phyloP scores from a whole-genome alignment of 2,113 vertebrate genomes.

The Lepisosteus osseus region DNA sequence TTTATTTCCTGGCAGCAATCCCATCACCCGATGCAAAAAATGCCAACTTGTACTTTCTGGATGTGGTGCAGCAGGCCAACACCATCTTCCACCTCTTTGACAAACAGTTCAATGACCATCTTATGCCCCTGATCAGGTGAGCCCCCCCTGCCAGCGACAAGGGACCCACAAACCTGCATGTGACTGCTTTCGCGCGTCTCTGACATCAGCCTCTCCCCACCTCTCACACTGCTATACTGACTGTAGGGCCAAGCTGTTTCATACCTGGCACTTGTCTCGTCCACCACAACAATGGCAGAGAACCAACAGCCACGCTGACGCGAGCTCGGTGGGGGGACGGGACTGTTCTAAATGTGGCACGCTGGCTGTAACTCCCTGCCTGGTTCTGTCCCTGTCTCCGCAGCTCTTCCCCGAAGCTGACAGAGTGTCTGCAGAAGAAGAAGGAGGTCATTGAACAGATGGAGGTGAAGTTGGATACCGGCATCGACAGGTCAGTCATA shows the following conservation, averaged over 20 bases:
- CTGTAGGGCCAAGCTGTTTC: neutral
- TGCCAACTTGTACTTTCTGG: constrained; percentile 95
- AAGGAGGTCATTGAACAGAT: constrained; percentile 98
- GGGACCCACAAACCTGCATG: neutral
- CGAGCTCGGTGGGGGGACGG: too few species aligned
- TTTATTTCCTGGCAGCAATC: constrained; percentile 74
- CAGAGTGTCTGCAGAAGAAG: constrained; percentile 97
- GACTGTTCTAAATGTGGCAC: too few species aligned
- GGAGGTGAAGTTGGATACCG: constrained; percentile 97
- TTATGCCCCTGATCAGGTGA: constrained; percentile 98
- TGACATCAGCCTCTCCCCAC: too few species aligned
- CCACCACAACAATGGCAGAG: neutral
- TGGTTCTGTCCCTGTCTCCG: constrained; percentile 17
- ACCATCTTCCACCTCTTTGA: constrained; percentile 98
- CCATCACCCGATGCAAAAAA: constrained; percentile 93
- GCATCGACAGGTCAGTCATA: constrained; percentile 87
- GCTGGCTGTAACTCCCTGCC: neutral
- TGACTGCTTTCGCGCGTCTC: too few species aligned
- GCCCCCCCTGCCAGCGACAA: neutral
- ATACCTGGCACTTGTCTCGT: neutral
- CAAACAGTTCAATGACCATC: constrained; percentile 98
- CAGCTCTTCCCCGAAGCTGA: constrained; percentile 94
- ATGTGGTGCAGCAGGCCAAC: constrained; percentile 97
- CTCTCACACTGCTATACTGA: too few species aligned
- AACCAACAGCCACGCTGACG: too few species aligned